phyloP scores from a whole-genome alignment of 2,113 vertebrate species.

The Alaudala cheleensis region DNA sequence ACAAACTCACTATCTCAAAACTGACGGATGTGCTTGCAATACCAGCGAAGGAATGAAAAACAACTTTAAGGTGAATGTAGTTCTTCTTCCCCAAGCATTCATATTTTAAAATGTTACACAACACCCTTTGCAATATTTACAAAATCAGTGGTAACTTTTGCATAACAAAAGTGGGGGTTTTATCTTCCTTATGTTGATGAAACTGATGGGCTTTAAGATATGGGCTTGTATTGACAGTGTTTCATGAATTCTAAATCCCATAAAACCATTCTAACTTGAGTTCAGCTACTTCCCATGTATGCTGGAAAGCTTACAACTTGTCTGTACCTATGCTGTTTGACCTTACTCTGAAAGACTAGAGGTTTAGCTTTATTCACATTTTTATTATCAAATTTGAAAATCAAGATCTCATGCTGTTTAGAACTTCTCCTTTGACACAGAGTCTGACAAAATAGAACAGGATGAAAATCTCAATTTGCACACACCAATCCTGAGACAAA shows the following conservation, averaged over 20 bases:
- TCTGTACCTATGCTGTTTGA: neutral
- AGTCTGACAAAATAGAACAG: neutral
- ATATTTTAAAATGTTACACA: neutral
- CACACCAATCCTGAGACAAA: neutral
- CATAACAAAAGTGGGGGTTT: neutral
- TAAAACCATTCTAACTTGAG: neutral
- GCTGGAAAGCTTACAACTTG: neutral
- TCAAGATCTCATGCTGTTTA: neutral
- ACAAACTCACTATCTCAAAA: neutral
- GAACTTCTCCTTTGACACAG: neutral
- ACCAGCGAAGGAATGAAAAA: neutral
- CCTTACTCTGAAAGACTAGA: neutral
- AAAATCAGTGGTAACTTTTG: neutral
- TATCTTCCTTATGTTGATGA: neutral
- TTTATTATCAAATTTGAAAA: neutral
- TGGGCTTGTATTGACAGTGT: neutral
- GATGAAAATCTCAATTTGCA: neutral
- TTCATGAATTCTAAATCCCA: neutral
- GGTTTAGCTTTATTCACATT: neutral
- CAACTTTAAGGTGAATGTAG: neutral
- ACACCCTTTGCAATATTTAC: neutral
- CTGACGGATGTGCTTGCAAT: neutral
- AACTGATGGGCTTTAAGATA: neutral
- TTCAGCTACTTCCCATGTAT: neutral
- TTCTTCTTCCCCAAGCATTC: neutral